These are phyloP conservation scores for Acanthochromis polyacanthus DNA, from an alignment of 2,113 vertebrate genomes.

Conservation along the genomic window DNA sequence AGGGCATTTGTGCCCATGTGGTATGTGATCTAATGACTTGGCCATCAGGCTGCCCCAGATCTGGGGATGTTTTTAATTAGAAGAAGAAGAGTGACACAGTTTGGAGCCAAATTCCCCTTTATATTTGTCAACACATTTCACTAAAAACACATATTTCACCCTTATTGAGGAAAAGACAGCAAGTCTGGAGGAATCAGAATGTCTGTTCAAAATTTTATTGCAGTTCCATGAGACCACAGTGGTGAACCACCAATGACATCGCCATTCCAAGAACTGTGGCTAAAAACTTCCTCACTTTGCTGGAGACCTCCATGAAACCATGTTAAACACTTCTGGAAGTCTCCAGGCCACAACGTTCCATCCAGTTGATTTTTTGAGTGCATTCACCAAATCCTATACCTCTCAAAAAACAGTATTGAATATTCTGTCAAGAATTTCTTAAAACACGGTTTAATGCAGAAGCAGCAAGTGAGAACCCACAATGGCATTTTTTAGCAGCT, in stretches of 20 bases:
- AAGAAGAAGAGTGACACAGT: no score
- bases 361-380: conserved; percentile 7
- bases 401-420: not conserved
- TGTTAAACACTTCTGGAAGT: not conserved
- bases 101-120: not conserved
- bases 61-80: not conserved
- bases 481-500: not conserved
- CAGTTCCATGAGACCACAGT: not conserved
- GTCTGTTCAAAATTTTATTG: not conserved
- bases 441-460: conserved; percentile 17
- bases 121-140: not conserved
- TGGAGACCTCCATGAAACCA: no score
- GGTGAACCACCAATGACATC: not conserved
- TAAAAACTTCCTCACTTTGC: not conserved
- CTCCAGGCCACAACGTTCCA: not conserved
- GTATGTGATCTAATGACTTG: not conserved
- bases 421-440: conserved; percentile 8
- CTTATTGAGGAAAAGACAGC: not conserved
- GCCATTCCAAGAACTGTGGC: not conserved
- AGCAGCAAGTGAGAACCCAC: not conserved
- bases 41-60: conserved; percentile 5
- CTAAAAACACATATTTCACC: not conserved
- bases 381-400: not conserved
- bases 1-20: conserved; percentile 15
- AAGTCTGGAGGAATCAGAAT: not conserved